Base-by-base conservation (phyloP, 2,113 vertebrate species). In the Agelaius phoeniceus region DNA sequence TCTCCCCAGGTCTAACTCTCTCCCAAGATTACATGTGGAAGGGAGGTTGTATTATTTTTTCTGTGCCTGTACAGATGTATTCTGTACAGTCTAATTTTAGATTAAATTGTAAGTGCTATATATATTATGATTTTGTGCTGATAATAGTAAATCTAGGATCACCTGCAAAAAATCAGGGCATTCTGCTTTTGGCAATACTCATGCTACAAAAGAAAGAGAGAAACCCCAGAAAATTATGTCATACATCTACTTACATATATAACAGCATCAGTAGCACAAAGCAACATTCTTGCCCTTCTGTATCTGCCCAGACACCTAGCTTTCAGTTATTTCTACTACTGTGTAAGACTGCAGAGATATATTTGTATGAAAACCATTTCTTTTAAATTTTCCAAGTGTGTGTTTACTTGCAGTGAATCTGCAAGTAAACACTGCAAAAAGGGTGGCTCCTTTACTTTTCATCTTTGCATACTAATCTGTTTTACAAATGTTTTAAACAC, bases 401-500 rank as follows among this genome's bases (percentile, higher is more conserved):
- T 43, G 7, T 37, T 37, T 37, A 37, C 37, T 37, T 37, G 37
- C 37, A 37, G 37, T 84, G 24, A 31, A 54, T 87, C 80, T 88
- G 57, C 55, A 78, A 63, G 33, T 44, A 79, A 87, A 73, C 11
- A 16, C 17, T 62, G 26, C 11, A 39, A 39, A 61, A 39, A 35
- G 10, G 8, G 13, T 37, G 62, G 7, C 61, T 93, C 84, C 86
- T 96, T 90, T 67, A 77, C 80, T 95, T 97, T 97, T 97, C 91
- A 89, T 97, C 94, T 98, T 95, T 95, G 76, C 39, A 67, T 89
- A 87, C 87, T 97, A 96, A 98, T 97, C 82, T 97, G 91, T 98
- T 97, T 90, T 96, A 96, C 97, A 98, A 98, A 97, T 97, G 97
- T 97, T 97, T 97, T 97, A 97, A 96, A 86, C 74, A 75, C 92